Evolutionary conservation across 2,113 vertebrate species (phyloP), one percentile per base, ranked within the genome.

Genomic region (Notarius quadriscutis): DNA sequence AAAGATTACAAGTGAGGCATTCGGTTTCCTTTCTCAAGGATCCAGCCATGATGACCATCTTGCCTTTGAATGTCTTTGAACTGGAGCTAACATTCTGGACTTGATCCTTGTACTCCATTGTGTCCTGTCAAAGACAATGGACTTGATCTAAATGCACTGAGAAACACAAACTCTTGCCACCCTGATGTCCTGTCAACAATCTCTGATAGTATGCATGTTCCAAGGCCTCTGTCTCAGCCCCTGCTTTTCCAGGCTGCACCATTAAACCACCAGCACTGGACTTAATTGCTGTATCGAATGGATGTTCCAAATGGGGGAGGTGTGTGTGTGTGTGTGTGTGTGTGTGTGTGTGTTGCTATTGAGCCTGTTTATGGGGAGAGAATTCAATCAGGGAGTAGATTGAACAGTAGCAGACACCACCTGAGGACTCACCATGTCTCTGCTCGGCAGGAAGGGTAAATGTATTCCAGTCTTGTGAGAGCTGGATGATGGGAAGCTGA

Each of bases 331-430:
- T 34, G n/a, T 81, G 78, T 55, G 55, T 34, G n/a, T 81, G 78
- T 30, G 30, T 30, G 30, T 30, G 30, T 30, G 30, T 30, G 30
- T 30, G 30, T 51, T 58, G 55, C 17, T 9, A 1, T 5, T 60
- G 18, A 60, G 0, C 17, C 27, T 81, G 55, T 81, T 81, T 81
- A 81, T 81, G 17, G 57, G 27, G 5, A 58, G 79, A 60, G 55
- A 60, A 81, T 60, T 81, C 27, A 80, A 80, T 80, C 55, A 55
- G 20, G 34, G 78, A 22, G 15, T 34, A 80, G 78, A 80, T 34
- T 80, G 17, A 17, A 58, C 78, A 34, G 78, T 27, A 80, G 27
- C 78, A 80, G 78, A 58, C n/a, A 80, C 53, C 75, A 57, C 77
- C 51, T 79, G 51, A 79, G 27, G 18, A 79, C 51, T n/a, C 48